Base-by-base conservation (phyloP, 2,113 vertebrate genomes). In the Eleginops maclovinus region DNA sequence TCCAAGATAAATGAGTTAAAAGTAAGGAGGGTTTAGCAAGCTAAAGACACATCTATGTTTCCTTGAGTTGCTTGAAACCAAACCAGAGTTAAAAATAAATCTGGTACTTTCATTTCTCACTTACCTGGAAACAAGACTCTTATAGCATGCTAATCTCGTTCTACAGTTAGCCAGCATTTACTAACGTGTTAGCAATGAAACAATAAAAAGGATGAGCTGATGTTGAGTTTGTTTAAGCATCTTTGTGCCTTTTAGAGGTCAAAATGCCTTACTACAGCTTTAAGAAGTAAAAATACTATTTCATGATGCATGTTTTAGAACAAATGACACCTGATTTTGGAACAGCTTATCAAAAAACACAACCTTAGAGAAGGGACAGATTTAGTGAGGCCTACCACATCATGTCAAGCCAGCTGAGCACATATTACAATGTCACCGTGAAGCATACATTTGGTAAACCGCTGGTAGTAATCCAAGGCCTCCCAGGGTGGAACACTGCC, bases 361-460 rank as follows among this genome's bases (percentile, higher is more conserved):
- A 36, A 44, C 26, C 9, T 11, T 36, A 49, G 31, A 8, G 31
- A 49, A 53, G 28, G 40, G 16, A 24, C 17, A 8, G 17, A 53
- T 61, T 69, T 19, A 11, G 1, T 73, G 77, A 15, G 62, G 54
- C 8, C 49, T 21, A 67, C 55, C n/a, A 79, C 21, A 36, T 70
- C 64, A 65, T 40, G 46, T 70, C 49, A 31, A 11, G 19, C 31
- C 61, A 51, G 51, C 26, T 46, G 40, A 66, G 53, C 9, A 31
- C 12, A 63, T 11, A 36, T 36, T 36, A 36, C 11, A 59, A 55
- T 2, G 9, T 17, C 40, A 2, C 19, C 9, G 26, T 60, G 31
- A 53, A 76, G 40, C 12, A 31, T 14, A 16, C 26, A 40, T 68
- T 22, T 22, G 53, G 76, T 58, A 63, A 76, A 65, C 43, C 13